phyloP scores from a whole-genome alignment of 2,797 vertebrate genomes.

The Platyrinchus mystaceus region DNA sequence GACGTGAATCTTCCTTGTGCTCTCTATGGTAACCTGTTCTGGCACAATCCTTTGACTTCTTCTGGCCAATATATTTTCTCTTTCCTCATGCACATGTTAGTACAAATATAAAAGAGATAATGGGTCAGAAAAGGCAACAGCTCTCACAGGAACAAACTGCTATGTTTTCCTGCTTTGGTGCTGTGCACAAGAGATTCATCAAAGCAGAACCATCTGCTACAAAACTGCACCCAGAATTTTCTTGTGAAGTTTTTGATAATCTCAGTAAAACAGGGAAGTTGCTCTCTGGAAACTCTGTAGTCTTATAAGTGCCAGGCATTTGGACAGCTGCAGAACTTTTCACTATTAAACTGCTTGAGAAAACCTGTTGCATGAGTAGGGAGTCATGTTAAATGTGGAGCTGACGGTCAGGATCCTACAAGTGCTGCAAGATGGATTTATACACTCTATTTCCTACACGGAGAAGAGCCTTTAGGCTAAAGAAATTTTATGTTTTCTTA shows the following conservation, averaged over 20 bases:
- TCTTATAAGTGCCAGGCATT: background rate
- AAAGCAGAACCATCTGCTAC: background rate
- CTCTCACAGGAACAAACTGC: background rate
- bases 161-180: background rate
- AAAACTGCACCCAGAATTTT: background rate
- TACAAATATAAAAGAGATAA: constrained; percentile 6
- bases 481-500: background rate
- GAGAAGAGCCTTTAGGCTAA: background rate
- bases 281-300: background rate
- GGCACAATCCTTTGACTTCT: background rate
- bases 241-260: background rate
- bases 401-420: background rate
- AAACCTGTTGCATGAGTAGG: background rate
- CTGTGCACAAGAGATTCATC: background rate
- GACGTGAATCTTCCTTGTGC: constrained; percentile 4
- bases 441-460: background rate
- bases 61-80: background rate
- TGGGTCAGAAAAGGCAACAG: background rate
- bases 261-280: background rate
- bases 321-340: background rate
- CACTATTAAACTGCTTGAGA: background rate
- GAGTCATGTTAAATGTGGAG: background rate
- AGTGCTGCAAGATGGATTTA: background rate
- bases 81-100: constrained; percentile 4
- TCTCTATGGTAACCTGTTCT: constrained; percentile 25